Base-by-base conservation (phyloP, 2,888 invertebrate species). In the Andrena camellia region DNA sequence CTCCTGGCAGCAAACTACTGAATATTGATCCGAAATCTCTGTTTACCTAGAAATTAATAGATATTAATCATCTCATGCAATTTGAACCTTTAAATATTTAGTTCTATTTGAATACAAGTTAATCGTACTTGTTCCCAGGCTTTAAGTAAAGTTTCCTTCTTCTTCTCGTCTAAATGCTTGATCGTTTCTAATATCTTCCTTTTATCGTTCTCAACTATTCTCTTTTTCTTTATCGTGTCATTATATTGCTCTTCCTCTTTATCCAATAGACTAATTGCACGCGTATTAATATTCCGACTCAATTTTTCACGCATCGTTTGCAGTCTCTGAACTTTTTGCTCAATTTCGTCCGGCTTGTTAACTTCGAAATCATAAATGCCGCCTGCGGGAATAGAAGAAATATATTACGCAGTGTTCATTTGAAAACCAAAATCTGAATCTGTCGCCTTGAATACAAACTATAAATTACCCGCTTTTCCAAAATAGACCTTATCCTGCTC, bases 1-100 rank as follows among this genome's bases (percentile, higher is more conserved):
- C 97, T 0, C 99, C 99, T 2, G 99, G 98, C 89, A 99, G 95
- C 83, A 99, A 95, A 1, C 97, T 97, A 83, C 97, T 96, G 95
- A 99, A 99, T 93, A 99, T 99, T 42, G 98, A 97, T 10, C 98
- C 98, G 94, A 99, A 99, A 95, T 99, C 99, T 92, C 96, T 95
- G 93, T 98, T 98, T 0, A 99, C 98, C 93, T 95, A 66, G 42
- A 70, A 57, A 54, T 81, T 60, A 59, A 60, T 23, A 64, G 52
- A 35, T 5, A 66, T 29, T 50, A 75, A 57, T 67, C 31, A 33
- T 59, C 50, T 29, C 33, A 29, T 23, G 33, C n/a, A 48, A 59
- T 59, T 48, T 3, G 23, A 64, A 63, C 20, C 35, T 67, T 42
- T 17, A 54, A 6, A 29, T 54, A 60, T 17, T 20, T 62, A 54